A percentile compares a stretch with the other conserved stretches of the same genome.
These are phyloP conservation scores for Anguilla pacifica DNA, from an alignment of 2,797 vertebrate genomes.

Conservation along the genomic window DNA sequence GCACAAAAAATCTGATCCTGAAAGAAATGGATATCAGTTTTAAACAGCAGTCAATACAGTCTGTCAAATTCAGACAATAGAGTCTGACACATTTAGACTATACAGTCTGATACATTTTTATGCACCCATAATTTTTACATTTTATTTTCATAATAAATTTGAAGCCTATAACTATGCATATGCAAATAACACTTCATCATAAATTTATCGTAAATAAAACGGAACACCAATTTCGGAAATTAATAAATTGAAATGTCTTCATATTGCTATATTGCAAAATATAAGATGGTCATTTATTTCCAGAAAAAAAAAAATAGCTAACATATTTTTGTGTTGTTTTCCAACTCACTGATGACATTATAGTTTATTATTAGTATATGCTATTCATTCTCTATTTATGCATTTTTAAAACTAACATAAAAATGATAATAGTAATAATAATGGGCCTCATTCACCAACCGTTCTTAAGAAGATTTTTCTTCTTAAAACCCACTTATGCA, in stretches of 20 bases:
- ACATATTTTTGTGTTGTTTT: not conserved
- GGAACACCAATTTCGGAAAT: not conserved
- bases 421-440: not conserved
- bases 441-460: too few relatives aligned
- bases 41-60: not conserved
- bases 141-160: not conserved
- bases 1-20: conserved; percentile 95
- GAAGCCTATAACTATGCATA: conserved; percentile 25
- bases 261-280: not conserved
- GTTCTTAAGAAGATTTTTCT: too few relatives aligned
- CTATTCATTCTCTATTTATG: not conserved
- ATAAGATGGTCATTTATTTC: not conserved
- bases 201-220: not conserved
- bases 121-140: not conserved
- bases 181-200: not conserved
- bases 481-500: too few relatives aligned
- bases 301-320: not conserved
- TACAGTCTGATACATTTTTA: not conserved
- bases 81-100: not conserved
- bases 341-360: not conserved
- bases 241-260: not conserved
- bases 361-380: not conserved
- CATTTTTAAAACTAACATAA: not conserved
- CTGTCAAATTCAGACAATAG: not conserved
- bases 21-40: conserved; percentile 39